A percentile compares a stretch with the other conserved stretches of the same genome.
phyloP scores from a whole-genome alignment of 2,797 vertebrate species.

The Meda fulgida region DNA sequence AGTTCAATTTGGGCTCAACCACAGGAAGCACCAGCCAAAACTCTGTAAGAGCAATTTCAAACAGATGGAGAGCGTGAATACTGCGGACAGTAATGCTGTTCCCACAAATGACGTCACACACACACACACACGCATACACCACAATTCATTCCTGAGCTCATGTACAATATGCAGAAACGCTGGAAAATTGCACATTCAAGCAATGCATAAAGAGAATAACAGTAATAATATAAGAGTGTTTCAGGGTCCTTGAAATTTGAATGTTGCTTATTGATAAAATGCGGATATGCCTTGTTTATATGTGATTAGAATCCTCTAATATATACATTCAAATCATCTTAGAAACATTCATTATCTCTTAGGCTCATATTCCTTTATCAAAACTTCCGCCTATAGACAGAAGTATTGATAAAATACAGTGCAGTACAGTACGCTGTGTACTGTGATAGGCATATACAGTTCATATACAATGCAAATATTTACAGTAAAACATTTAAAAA shows the following conservation, averaged over 20 bases:
- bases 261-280: slow-evolving; percentile 2
- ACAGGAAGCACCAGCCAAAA: slow-evolving; percentile 30
- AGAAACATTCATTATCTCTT: slow-evolving; percentile 18
- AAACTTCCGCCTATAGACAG: not conserved
- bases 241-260: slow-evolving; percentile 2
- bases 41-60: slow-evolving; percentile 26
- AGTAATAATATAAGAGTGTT: not conserved
- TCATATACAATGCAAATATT: slow-evolving; percentile 28
- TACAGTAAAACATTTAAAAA: not conserved
- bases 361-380: slow-evolving; percentile 15
- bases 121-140: not conserved
- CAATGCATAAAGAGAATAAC: slow-evolving; percentile 23
- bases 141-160: slow-evolving; percentile 34
- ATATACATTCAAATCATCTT: slow-evolving; percentile 30
- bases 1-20: slow-evolving; percentile 29
- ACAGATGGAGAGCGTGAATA: slow-evolving; percentile 39
- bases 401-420: slow-evolving; percentile 17
- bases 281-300: not conserved
- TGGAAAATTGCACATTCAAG: slow-evolving; percentile 6
- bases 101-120: not conserved
- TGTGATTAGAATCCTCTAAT: not conserved
- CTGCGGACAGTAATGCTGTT: slow-evolving; percentile 37
- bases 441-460: slow-evolving; percentile 16
- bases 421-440: slow-evolving; percentile 2
- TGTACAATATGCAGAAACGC: not conserved